Conservation (phyloP, 2,113 vertebrate species). For the Glareola pratincola region DNA sequence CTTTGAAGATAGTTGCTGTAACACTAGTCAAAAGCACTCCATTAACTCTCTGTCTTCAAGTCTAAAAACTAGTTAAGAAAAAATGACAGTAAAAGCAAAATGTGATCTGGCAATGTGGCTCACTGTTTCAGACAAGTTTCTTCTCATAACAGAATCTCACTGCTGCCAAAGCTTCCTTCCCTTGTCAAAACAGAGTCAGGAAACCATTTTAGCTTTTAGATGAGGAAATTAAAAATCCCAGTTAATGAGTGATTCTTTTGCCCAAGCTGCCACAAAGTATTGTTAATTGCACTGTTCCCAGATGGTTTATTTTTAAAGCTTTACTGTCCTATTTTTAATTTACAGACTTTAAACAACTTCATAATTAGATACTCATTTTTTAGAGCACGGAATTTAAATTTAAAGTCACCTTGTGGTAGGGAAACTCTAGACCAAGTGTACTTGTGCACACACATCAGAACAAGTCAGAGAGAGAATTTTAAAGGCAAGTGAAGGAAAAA, state of each 20-base stretch:
- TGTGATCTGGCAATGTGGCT: neutral
- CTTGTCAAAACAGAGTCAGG: conserved; percentile 8
- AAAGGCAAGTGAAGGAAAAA: neutral
- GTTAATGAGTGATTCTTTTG: neutral
- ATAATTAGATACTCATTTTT: conserved; percentile 20
- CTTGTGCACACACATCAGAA: neutral
- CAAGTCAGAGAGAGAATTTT: neutral
- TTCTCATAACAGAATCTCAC: neutral
- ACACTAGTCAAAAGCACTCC: neutral
- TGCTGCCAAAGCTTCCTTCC: neutral
- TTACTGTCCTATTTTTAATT: conserved; percentile 24
- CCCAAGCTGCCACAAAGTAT: neutral
- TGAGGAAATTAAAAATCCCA: neutral
- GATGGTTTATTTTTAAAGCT: conserved; percentile 28
- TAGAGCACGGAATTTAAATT: neutral
- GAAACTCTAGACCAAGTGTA: neutral
- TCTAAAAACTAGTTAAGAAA: neutral
- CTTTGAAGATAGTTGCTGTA: neutral
- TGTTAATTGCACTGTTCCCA: neutral
- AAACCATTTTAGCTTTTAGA: conserved; percentile 16
- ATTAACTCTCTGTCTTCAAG: neutral
- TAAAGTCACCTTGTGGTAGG: conserved; percentile 40
- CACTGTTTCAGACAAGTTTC: neutral
- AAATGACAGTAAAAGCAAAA: neutral
- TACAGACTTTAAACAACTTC: neutral